Base-by-base conservation (phyloP, 2,888 invertebrate genomes). In the Lasioglossum zephyrum region DNA sequence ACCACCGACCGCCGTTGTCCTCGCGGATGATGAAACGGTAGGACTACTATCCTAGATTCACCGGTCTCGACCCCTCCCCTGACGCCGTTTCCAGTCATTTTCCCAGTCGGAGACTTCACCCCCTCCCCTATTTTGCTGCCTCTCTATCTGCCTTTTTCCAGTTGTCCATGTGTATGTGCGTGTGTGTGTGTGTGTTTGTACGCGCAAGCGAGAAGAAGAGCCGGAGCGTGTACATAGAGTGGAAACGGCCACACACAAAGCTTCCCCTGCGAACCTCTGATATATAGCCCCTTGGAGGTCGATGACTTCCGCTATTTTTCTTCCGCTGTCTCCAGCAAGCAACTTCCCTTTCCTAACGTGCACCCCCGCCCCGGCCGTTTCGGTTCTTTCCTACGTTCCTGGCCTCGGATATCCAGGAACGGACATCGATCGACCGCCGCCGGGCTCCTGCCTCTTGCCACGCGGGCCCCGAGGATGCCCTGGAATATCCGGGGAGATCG, bases 291-390 rank as follows among this genome's bases (percentile, higher is more conserved):
- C 96, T 95, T 95, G 95, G 96, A 96, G 96, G 96, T 96, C 96
- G 96, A 96, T 96, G 96, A 96, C 96, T 96, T 95, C 95, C 95
- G 96, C 96, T 96, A 96, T 96, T 96, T 96, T 96, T 96, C 96
- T 96, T 96, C 95, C 95, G 95, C 96, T 96, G 96, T 96, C 96
- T 96, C 95, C 95, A 95, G 95, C 96, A 96, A 95, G 94, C 95
- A 94, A 94, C 94, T 94, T 94, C 92, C 93, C 93, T 94, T 88
- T 93, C 92, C 93, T 90, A 92, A 92, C 91, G 90, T 92, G 90
- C 92, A 88, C 87, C 88, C 87, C 85, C 57, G 57, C 77, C 89
- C 86, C 88, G 85, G 87, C 82, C 87, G 89, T 92, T 92, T 91
- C 91, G 91, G 81, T 93, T 91, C 92, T 93, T 93, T 93, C 90